A percentile compares a stretch with the other conserved stretches of the same genome.
These are phyloP conservation scores for Catharus ustulatus DNA, from an alignment of 2,797 vertebrate genomes.

Conservation along the genomic window DNA sequence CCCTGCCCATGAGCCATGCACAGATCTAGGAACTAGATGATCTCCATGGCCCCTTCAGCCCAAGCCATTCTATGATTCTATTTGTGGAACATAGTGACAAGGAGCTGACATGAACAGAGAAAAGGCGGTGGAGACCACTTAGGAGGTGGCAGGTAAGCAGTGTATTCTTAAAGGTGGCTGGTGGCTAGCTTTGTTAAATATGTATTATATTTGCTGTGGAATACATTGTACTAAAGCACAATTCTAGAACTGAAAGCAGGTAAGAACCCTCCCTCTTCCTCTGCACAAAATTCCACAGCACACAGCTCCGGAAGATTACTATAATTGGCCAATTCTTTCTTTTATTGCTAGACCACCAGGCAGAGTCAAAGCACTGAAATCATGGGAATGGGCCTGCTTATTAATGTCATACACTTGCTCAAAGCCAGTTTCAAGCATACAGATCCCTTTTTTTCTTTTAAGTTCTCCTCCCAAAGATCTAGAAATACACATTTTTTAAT, in stretches of 20 bases:
- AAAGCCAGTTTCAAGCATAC: not conserved
- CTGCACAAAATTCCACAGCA: constrained; percentile 33
- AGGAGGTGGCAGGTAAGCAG: not conserved
- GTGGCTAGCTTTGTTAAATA: constrained; percentile 40
- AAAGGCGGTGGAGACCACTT: not conserved
- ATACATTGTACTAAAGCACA: not conserved
- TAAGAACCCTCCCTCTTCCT: constrained; percentile 13
- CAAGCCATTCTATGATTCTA: not conserved
- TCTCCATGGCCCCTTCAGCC: not conserved
- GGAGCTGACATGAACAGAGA: not conserved
- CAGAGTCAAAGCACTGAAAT: constrained; percentile 41
- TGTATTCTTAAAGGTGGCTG: not conserved
- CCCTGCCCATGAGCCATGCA: not conserved
- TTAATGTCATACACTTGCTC: not conserved
- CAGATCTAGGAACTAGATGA: not conserved
- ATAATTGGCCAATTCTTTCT: constrained; percentile 44
- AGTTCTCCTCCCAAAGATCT: not conserved
- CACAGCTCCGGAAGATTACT: constrained; percentile 16
- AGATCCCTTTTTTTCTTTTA: not conserved
- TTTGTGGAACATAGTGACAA: not conserved
- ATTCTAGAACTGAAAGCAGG: constrained; percentile 16
- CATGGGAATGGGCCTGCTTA: not conserved
- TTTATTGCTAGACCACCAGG: constrained; percentile 33
- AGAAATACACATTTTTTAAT: not conserved
- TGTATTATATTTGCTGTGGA: not conserved